These are phyloP conservation scores for Portevinia maculata DNA, from an alignment of 2,888 invertebrate species.

Conservation along the genomic window DNA sequence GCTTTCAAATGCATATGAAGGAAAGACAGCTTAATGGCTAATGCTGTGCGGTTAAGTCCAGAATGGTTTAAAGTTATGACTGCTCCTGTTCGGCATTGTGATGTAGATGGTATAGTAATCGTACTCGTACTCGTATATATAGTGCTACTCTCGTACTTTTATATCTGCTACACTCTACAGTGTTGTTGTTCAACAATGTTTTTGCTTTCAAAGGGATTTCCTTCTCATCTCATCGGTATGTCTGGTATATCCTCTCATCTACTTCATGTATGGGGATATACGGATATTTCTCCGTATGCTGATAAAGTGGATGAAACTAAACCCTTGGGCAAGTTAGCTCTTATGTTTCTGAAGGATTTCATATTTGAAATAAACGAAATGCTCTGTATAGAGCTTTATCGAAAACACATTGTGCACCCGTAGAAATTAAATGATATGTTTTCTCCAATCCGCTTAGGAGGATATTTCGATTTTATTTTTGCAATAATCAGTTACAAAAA, in stretches of 20 bases:
- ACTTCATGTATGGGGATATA: slow-evolving; percentile 39
- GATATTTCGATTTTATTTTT: slow-evolving; percentile 50
- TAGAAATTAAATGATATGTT: slow-evolving; percentile 59
- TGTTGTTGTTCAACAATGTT: slow-evolving; percentile 57
- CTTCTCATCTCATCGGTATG: slow-evolving; percentile 21
- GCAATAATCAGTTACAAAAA: slow-evolving; percentile 42
- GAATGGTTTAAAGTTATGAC: slow-evolving; percentile 73
- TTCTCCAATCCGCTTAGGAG: slow-evolving; percentile 41
- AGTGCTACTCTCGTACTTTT: not conserved
- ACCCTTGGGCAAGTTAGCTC: slow-evolving; percentile 63
- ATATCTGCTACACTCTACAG: not conserved
- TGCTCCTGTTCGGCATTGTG: slow-evolving; percentile 48
- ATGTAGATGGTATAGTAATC: not conserved
- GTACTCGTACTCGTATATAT: not conserved
- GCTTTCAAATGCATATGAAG: slow-evolving; percentile 66
- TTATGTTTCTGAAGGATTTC: slow-evolving; percentile 58
- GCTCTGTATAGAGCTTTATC: slow-evolving; percentile 52
- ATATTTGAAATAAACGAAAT: slow-evolving; percentile 46
- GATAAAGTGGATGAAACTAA: slow-evolving; percentile 72
- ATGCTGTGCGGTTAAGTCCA: slow-evolving; percentile 72
- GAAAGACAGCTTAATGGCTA: slow-evolving; percentile 71
- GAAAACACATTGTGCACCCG: slow-evolving; percentile 29
- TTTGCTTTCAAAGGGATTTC: slow-evolving; percentile 50
- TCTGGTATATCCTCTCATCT: slow-evolving; percentile 15
- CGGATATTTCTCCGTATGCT: slow-evolving; percentile 50